phyloP scores from a whole-genome alignment of 1,140 invertebrate genomes.

The Platyura marginata region DNA sequence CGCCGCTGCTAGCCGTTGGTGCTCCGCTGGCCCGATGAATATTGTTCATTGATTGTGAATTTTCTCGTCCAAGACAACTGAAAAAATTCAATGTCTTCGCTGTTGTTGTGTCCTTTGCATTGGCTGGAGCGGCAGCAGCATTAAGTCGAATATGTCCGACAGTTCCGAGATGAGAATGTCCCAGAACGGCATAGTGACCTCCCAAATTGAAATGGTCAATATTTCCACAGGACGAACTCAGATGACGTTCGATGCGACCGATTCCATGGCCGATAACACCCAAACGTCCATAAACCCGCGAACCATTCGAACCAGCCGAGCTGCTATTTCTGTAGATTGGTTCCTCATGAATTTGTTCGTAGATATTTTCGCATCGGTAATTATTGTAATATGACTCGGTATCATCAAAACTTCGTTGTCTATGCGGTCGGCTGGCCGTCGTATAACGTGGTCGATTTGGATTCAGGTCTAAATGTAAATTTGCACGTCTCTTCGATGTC shows the following conservation, averaged over 20 bases:
- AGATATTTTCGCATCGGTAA: slow-evolving; percentile 24
- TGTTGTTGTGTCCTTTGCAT: slow-evolving; percentile 12
- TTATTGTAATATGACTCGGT: slow-evolving; percentile 20
- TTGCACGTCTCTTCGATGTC: slow-evolving; percentile 9
- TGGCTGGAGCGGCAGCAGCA: slow-evolving; percentile 9
- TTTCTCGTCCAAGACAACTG: slow-evolving; percentile 22
- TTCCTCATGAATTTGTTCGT: slow-evolving; percentile 31
- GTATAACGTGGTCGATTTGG: slow-evolving; percentile 1
- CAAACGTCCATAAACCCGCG: slow-evolving; percentile 30
- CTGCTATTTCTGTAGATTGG: slow-evolving; percentile 17
- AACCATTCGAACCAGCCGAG: slow-evolving; percentile 17
- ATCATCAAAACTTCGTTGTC: slow-evolving; percentile 23
- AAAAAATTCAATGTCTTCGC: slow-evolving; percentile 10
- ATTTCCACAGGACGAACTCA: slow-evolving; percentile 33
- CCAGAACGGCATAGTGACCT: slow-evolving; percentile 21
- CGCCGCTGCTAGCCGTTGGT: slow-evolving; percentile 6
- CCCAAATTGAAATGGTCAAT: slow-evolving; percentile 30
- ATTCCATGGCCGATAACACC: slow-evolving; percentile 33
- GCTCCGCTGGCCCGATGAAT: slow-evolving; percentile 17
- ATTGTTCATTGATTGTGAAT: slow-evolving; percentile 24
- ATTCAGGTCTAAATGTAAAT: slow-evolving; percentile 20
- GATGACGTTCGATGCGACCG: slow-evolving; percentile 32
- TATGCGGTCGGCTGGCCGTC: not conserved
- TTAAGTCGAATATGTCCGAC: slow-evolving; percentile 22
- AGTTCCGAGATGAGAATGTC: slow-evolving; percentile 22